Conservation (phyloP, 2,888 invertebrate species). For the Drosophila affinis region DNA sequence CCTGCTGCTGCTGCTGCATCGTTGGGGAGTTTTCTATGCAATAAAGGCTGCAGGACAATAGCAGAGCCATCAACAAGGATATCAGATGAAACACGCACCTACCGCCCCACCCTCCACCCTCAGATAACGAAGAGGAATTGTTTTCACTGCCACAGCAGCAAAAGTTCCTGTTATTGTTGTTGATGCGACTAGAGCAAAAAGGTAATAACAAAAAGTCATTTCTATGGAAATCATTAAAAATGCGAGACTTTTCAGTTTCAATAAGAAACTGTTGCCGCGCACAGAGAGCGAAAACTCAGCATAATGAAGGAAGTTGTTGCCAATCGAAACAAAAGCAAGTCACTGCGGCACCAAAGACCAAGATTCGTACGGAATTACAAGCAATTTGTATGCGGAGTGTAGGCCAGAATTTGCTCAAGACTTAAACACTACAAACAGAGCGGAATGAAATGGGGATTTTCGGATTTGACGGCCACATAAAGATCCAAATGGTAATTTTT, state of each 20-base stretch:
- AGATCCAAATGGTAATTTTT: neutral
- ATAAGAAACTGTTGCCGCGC: neutral
- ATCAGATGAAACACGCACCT: conserved; percentile 20
- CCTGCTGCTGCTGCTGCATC: conserved; percentile 10
- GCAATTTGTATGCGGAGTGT: conserved; percentile 56
- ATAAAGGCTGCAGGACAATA: conserved; percentile 20
- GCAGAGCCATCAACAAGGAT: conserved; percentile 27
- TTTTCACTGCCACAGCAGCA: neutral
- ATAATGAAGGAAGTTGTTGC: conserved; percentile 54
- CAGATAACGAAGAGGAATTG: conserved; percentile 38
- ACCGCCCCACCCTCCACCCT: neutral
- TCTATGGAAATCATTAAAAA: conserved; percentile 33
- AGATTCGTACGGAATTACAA: conserved; percentile 22
- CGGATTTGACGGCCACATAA: neutral
- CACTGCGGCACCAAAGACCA: conserved; percentile 30
- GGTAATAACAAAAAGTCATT: conserved; percentile 26
- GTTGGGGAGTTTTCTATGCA: conserved; percentile 17
- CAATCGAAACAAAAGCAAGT: conserved; percentile 46
- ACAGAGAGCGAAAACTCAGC: neutral
- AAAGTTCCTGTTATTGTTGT: conserved; percentile 13
- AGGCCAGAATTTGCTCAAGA: conserved; percentile 11
- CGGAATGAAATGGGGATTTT: neutral
- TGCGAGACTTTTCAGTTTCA: conserved; percentile 27
- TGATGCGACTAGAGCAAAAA: conserved; percentile 2
- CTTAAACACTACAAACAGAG: conserved; percentile 51